A percentile compares a stretch with the other conserved stretches of the same genome.
phyloP scores from a whole-genome alignment of 2,888 invertebrate species.

The Ernsta delagoae region DNA sequence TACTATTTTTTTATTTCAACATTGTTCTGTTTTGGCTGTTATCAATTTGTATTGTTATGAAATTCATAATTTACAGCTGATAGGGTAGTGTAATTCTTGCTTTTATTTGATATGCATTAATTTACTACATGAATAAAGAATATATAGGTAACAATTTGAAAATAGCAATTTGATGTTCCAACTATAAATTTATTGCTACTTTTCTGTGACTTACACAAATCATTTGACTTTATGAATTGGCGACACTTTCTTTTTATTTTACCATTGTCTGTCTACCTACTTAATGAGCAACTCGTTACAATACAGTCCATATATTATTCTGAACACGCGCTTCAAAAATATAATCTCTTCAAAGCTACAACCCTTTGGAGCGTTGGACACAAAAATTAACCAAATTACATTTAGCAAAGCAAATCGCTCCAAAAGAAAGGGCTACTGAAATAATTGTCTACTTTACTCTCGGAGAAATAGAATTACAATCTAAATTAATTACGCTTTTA shows the following conservation, averaged over 20 bases:
- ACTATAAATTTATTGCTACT: too few relatives aligned
- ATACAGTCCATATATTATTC: slow-evolving; percentile 42
- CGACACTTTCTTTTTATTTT: too few relatives aligned
- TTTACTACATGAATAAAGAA: too few relatives aligned
- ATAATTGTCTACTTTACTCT: slow-evolving; percentile 84
- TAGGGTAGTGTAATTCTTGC: too few relatives aligned
- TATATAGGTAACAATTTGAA: too few relatives aligned
- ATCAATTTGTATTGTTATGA: background rate
- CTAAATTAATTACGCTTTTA: slow-evolving; percentile 85
- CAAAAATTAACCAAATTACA: slow-evolving; percentile 81
- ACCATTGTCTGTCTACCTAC: slow-evolving; percentile 1
- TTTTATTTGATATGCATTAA: too few relatives aligned
- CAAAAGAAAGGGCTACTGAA: slow-evolving; percentile 83
- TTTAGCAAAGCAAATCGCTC: slow-evolving; percentile 79
- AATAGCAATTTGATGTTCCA: too few relatives aligned
- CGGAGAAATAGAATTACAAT: slow-evolving; percentile 85
- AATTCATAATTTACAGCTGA: too few relatives aligned
- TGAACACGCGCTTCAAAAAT: slow-evolving; percentile 50
- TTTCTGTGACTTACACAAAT: too few relatives aligned
- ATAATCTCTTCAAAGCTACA: slow-evolving; percentile 50
- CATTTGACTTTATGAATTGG: too few relatives aligned
- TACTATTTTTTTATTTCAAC: background rate
- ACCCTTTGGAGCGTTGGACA: slow-evolving; percentile 71
- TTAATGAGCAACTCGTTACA: slow-evolving; percentile 26
- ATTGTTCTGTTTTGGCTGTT: background rate